Evolutionary conservation across 92 coral and sea anemone genomes (phyloP).

Genomic region (Heliopora coerulea): DNA sequence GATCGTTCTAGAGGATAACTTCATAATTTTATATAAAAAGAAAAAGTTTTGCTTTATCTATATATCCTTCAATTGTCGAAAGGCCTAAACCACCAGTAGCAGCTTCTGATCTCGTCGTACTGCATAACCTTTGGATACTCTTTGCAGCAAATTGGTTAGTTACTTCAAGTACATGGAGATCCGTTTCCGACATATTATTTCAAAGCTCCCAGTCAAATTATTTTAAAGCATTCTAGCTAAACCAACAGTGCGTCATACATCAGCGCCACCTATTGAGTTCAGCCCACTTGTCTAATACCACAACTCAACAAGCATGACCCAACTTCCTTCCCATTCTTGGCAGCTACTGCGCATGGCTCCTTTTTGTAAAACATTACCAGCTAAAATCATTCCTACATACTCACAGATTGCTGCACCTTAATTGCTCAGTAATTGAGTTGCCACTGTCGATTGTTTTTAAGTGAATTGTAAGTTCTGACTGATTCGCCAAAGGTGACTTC

Average conservation of each 20-base stretch:
- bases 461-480: background rate
- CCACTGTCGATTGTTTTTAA: background rate
- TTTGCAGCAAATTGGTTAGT: slow-evolving; percentile 1
- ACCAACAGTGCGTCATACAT: slow-evolving; percentile 3
- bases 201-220: slow-evolving; percentile 15
- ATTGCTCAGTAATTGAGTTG: background rate
- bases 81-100: slow-evolving; percentile 4
- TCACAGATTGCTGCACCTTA: background rate
- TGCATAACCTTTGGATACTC: background rate
- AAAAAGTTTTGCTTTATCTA: slow-evolving; percentile 6
- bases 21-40: slow-evolving; percentile 1
- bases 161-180: background rate
- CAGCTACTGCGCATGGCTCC: background rate
- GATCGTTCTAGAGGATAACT: background rate
- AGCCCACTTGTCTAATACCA: background rate
- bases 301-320: background rate
- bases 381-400: slow-evolving; percentile 19
- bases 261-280: background rate
- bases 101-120: slow-evolving; percentile 1
- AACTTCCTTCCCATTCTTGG: slow-evolving; percentile 6
- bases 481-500: slow-evolving; percentile 14
- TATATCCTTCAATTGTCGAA: slow-evolving; percentile 12
- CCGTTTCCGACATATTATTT: background rate
- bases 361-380: background rate
- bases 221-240: slow-evolving; percentile 5